A percentile compares a stretch with the other conserved stretches of the same genome.
These are phyloP conservation scores for Rhipidura dahli DNA, from an alignment of 2,113 vertebrate species.

Conservation along the genomic window DNA sequence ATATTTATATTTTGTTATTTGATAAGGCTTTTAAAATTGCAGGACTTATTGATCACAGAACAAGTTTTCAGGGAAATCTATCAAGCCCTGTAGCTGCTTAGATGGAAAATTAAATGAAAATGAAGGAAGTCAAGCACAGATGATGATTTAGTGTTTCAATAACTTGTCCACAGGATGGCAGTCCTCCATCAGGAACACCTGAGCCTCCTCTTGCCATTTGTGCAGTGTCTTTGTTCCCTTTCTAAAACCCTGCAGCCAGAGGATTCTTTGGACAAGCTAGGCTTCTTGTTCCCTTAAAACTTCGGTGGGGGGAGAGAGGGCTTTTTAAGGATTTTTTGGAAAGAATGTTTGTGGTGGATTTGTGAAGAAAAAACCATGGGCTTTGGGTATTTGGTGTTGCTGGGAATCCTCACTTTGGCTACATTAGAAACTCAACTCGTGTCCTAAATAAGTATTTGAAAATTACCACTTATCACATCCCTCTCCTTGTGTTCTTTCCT, in stretches of 20 bases:
- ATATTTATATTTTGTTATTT: not conserved
- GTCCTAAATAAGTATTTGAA: not conserved
- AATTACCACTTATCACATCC: not conserved
- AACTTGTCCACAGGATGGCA: slow-evolving; percentile 16
- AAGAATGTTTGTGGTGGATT: not conserved
- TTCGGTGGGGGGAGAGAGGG: too few relatives aligned
- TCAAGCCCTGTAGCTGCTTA: not conserved
- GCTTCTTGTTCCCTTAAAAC: not conserved
- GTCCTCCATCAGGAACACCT: not conserved
- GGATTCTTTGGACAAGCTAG: not conserved
- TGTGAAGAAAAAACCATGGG: fast-evolving
- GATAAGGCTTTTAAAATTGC: not conserved
- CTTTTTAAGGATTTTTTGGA: not conserved
- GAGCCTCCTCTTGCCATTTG: not conserved
- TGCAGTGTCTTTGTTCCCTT: not conserved
- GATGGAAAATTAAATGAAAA: not conserved
- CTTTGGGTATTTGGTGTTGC: not conserved
- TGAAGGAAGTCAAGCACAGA: not conserved
- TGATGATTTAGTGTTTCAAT: not conserved
- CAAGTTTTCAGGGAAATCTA: not conserved
- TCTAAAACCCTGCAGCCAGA: not conserved
- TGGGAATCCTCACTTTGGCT: not conserved
- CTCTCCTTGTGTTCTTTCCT: not conserved
- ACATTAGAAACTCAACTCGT: not conserved
- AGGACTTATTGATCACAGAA: not conserved